Evolutionary conservation across 2,113 vertebrate species (phyloP).

Genomic region (Bothrops jararaca): DNA sequence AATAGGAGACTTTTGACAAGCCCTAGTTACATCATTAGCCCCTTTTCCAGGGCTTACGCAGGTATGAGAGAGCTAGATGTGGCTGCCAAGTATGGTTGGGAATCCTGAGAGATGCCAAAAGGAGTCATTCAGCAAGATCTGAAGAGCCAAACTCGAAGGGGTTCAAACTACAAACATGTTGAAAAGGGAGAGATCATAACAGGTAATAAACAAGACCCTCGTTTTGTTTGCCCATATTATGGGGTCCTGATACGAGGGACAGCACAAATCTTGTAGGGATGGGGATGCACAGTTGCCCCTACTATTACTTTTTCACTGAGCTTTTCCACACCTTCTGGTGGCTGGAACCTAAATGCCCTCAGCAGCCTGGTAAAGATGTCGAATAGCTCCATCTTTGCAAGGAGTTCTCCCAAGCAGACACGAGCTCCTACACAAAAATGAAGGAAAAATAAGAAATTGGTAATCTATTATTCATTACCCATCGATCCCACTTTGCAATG

Average conservation of each 20-base stretch:
- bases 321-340: background rate
- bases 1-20: too few species aligned
- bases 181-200: background rate
- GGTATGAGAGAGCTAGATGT: too few species aligned
- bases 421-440: background rate
- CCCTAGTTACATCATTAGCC: too few species aligned
- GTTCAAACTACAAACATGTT: background rate
- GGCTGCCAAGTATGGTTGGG: too few species aligned
- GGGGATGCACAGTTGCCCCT: background rate
- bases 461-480: background rate
- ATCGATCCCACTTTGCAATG: background rate
- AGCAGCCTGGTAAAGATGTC: background rate
- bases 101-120: too few species aligned
- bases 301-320: background rate
- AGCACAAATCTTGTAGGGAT: background rate
- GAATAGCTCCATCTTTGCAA: background rate
- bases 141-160: background rate
- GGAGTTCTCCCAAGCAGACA: background rate
- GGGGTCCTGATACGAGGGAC: background rate
- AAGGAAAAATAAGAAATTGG: background rate
- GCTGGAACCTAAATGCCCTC: background rate
- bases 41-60: too few species aligned
- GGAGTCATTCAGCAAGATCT: background rate
- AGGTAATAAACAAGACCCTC: background rate
- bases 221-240: background rate